These are phyloP conservation scores for Philereme transversata DNA, from an alignment of 2,888 invertebrate genomes.

Conservation along the genomic window DNA sequence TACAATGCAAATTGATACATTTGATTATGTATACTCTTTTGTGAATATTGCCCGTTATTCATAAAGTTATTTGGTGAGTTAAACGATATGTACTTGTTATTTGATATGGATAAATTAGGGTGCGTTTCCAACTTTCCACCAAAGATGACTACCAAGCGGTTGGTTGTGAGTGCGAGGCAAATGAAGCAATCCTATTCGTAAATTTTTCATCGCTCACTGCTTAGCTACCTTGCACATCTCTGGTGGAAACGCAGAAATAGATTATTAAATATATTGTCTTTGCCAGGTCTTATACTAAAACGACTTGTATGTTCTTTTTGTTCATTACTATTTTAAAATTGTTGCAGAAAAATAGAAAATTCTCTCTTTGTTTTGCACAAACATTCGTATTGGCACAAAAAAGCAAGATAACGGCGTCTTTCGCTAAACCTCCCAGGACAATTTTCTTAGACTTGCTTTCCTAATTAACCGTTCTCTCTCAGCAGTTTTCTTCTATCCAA, in stretches of 20 bases:
- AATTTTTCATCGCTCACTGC: too few species aligned
- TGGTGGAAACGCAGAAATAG: too few species aligned
- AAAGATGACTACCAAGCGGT: too few species aligned
- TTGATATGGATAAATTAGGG: too few species aligned
- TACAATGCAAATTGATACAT: slow-evolving; percentile 20
- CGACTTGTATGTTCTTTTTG: too few species aligned
- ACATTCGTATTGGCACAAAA: slow-evolving; percentile 7
- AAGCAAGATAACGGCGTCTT: neutral
- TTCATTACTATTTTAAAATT: neutral
- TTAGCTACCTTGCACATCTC: too few species aligned
- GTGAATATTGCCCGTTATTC: slow-evolving; percentile 1
- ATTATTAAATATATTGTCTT: too few species aligned
- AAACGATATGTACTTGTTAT: slow-evolving; percentile 7
- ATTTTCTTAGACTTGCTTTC: slow-evolving; percentile 4
- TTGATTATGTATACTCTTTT: slow-evolving; percentile 12
- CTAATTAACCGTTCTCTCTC: slow-evolving; percentile 2
- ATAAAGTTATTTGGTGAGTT: slow-evolving; percentile 11
- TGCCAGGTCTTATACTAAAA: neutral
- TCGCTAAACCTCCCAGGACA: neutral
- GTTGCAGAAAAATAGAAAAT: slow-evolving; percentile 5
- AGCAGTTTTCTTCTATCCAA: neutral
- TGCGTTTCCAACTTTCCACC: too few species aligned
- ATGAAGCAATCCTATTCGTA: too few species aligned
- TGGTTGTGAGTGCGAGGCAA: too few species aligned
- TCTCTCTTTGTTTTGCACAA: slow-evolving; percentile 4